Evolutionary conservation across 1,140 invertebrate species (phyloP).

Genomic region (Procambarus virginalis): DNA sequence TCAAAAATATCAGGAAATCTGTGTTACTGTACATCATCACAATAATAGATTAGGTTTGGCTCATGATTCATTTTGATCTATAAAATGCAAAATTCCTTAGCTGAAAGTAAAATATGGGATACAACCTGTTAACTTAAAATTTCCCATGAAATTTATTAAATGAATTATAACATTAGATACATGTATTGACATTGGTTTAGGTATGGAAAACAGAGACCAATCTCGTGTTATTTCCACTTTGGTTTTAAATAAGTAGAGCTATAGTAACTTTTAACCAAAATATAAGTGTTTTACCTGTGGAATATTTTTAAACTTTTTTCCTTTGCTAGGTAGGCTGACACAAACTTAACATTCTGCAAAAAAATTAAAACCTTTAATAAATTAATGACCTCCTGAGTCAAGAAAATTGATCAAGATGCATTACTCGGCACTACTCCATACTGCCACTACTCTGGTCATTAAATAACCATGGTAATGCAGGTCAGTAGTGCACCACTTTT

Average conservation of each 20-base stretch:
- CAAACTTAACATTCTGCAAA: background rate
- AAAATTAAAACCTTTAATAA: constrained; percentile 4
- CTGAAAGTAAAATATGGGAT: constrained; percentile 30
- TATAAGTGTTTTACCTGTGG: background rate
- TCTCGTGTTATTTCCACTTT: constrained; percentile 32
- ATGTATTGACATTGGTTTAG: constrained; percentile 47
- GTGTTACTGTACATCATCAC: constrained; percentile 60
- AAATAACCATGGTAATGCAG: background rate
- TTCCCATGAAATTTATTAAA: constrained; percentile 1
- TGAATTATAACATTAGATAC: constrained; percentile 39
- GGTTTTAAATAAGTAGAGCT: constrained; percentile 23
- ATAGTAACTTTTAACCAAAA: background rate
- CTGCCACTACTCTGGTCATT: background rate
- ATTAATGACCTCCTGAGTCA: constrained; percentile 14
- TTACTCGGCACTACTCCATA: background rate
- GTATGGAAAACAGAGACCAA: constrained; percentile 38
- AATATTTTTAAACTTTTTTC: background rate
- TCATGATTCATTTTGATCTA: constrained; percentile 31
- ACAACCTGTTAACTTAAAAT: constrained; percentile 46
- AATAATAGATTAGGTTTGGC: constrained; percentile 38
- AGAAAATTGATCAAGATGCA: constrained; percentile 1
- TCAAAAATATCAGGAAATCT: constrained; percentile 50
- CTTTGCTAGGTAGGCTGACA: constrained; percentile 14
- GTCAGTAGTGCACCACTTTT: background rate
- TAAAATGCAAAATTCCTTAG: constrained; percentile 31